Percentiles rank a stretch among this genome's conserved stretches.
phyloP scores from a whole-genome alignment of 2,113 vertebrate genomes.

The Parotia lawesii region DNA sequence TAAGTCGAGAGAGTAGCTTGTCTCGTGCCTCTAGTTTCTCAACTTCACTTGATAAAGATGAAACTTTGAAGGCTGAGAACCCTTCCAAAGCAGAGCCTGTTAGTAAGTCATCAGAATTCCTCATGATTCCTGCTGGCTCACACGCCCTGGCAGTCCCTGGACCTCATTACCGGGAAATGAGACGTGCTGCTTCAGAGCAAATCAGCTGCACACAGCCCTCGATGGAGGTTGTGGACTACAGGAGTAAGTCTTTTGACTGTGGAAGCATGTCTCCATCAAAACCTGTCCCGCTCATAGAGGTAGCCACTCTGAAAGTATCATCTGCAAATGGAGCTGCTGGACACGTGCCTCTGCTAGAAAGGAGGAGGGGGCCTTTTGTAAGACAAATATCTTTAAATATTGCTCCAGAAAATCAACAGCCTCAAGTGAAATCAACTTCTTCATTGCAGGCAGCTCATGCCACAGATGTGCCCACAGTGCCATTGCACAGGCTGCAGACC shows the following conservation, averaged over 20 bases:
- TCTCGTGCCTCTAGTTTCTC: slow-evolving; percentile 93
- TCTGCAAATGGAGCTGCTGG: slow-evolving; percentile 53
- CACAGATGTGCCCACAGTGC: slow-evolving; percentile 60
- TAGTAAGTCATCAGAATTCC: slow-evolving; percentile 79
- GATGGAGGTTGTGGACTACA: slow-evolving; percentile 86
- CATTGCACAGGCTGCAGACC: slow-evolving; percentile 70
- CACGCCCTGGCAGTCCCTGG: slow-evolving; percentile 85
- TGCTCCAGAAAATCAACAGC: slow-evolving; percentile 81
- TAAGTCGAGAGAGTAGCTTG: slow-evolving; percentile 92
- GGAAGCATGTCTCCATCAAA: slow-evolving; percentile 80
- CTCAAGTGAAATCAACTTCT: slow-evolving; percentile 63
- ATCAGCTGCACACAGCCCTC: slow-evolving; percentile 85
- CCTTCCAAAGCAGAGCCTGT: slow-evolving; percentile 75
- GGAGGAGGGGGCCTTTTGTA: slow-evolving; percentile 90
- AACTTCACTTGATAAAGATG: slow-evolving; percentile 91
- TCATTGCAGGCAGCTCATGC: slow-evolving; percentile 71
- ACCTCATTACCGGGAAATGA: slow-evolving; percentile 79
- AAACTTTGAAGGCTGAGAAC: slow-evolving; percentile 80
- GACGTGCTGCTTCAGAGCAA: slow-evolving; percentile 91
- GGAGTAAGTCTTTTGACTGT: slow-evolving; percentile 96
- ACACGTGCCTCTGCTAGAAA: slow-evolving; percentile 90
- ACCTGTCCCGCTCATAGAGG: slow-evolving; percentile 63
- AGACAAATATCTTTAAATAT: slow-evolving; percentile 96
- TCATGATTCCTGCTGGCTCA: slow-evolving; percentile 76
- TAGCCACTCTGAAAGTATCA: slow-evolving; percentile 60